phyloP scores from a whole-genome alignment of 1,140 invertebrate genomes.

The Tenebrio molitor region DNA sequence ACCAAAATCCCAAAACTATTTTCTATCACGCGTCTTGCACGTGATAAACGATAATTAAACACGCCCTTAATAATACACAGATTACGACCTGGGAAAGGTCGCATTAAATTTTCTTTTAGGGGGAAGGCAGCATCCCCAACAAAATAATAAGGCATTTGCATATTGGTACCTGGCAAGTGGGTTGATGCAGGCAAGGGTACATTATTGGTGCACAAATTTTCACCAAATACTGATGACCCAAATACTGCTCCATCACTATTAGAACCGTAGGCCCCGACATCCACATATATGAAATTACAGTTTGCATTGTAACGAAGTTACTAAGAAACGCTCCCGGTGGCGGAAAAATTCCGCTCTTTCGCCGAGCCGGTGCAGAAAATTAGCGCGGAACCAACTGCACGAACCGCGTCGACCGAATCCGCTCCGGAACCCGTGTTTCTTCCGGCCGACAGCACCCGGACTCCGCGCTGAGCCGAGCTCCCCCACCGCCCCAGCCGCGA shows the following conservation, averaged over 20 bases:
- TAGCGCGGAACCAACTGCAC: no score
- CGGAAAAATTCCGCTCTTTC: no score
- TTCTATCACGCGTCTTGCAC: not conserved
- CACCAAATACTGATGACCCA: not conserved
- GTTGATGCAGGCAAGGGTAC: not conserved
- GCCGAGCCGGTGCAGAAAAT: no score
- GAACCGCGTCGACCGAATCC: no score
- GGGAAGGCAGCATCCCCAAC: not conserved
- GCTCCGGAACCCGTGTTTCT: no score
- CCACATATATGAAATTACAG: no score
- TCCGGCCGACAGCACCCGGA: no score
- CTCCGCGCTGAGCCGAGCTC: no score
- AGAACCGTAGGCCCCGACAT: not conserved
- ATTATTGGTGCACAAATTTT: not conserved
- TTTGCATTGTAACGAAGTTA: no score
- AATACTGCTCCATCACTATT: not conserved
- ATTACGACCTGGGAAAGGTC: no score
- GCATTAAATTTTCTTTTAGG: not conserved
- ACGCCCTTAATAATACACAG: not conserved
- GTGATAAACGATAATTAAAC: conserved; percentile 20
- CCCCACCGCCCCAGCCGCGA: no score
- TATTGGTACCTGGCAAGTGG: not conserved
- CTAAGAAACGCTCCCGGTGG: no score
- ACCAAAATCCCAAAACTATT: conserved; percentile 4
- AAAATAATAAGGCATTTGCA: not conserved